Evolutionary conservation across 2,113 vertebrate species (phyloP).

Genomic region (Grallaria varia): DNA sequence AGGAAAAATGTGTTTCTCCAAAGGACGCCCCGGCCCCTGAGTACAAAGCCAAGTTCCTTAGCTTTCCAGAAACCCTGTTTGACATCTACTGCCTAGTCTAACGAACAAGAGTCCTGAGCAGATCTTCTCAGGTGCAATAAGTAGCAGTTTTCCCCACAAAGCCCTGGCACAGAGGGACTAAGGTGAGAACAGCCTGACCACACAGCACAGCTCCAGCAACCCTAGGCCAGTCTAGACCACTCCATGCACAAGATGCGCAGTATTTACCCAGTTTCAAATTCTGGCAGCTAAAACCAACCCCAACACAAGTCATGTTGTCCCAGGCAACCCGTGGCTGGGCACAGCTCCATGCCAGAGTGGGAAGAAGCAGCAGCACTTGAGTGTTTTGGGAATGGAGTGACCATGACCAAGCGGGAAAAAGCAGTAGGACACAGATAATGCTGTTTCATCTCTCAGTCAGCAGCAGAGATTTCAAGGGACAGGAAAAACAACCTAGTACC

Average conservation of each 20-base stretch:
- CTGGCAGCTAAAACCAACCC: background rate
- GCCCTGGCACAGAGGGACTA: background rate
- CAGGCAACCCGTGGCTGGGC: background rate
- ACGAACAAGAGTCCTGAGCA: accelerated
- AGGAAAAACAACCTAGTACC: background rate
- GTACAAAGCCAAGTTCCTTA: background rate
- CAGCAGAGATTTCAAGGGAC: background rate
- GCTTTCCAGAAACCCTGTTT: background rate
- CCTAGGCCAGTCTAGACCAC: background rate
- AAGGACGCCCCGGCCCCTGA: background rate
- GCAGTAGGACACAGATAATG: background rate
- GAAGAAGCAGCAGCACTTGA: background rate
- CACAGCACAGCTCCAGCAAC: background rate
- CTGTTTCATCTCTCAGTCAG: background rate
- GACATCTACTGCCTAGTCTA: background rate
- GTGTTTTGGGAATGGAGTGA: background rate
- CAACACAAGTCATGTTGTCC: background rate
- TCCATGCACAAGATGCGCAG: accelerated
- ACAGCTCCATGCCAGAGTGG: background rate
- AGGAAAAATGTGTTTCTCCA: accelerated
- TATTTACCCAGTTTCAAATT: background rate
- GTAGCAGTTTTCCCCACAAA: background rate
- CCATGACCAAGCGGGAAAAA: background rate
- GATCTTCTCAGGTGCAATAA: background rate
- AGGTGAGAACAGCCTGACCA: background rate